These are phyloP conservation scores for Oncorhynchus nerka DNA, from an alignment of 2,113 vertebrate genomes.

Conservation along the genomic window DNA sequence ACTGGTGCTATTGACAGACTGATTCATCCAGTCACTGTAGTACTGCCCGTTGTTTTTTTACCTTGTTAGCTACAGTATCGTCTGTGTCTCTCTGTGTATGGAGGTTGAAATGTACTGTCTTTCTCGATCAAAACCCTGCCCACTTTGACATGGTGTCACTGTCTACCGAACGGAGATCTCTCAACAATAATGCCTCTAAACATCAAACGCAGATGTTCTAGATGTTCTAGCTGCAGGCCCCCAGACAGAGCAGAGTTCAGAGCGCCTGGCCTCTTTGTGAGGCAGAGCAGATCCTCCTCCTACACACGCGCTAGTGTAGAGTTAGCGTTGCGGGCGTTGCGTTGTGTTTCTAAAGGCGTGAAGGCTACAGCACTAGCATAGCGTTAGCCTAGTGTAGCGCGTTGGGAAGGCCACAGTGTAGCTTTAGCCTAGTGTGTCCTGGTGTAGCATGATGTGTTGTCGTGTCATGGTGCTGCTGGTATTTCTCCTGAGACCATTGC, in stretches of 20 bases:
- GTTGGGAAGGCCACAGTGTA: background rate
- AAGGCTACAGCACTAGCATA: background rate
- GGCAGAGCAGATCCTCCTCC: no score
- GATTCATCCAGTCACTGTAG: no score
- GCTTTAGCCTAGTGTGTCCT: background rate
- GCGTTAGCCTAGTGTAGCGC: background rate
- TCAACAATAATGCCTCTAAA: conserved; percentile 45
- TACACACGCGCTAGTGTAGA: no score
- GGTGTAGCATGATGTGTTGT: background rate
- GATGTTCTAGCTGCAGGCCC: conserved; percentile 31
- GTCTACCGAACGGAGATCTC: conserved; percentile 25
- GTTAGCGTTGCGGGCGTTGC: no score
- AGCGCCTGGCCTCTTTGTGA: background rate
- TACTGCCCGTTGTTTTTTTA: no score
- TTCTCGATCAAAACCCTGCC: conserved; percentile 19
- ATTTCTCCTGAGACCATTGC: conserved; percentile 68
- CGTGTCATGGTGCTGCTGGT: conserved; percentile 54
- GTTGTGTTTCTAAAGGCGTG: background rate
- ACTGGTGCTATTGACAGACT: no score
- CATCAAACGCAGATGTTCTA: conserved; percentile 53
- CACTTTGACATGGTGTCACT: conserved; percentile 8
- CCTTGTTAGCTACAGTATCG: no score
- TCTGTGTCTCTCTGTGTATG: no score
- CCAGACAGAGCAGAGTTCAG: background rate
- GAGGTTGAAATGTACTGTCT: conserved; percentile 9